Evolutionary conservation across 1,140 invertebrate species (phyloP), one percentile per base, ranked within the genome.

Genomic region (Drosophila paulistorum): DNA sequence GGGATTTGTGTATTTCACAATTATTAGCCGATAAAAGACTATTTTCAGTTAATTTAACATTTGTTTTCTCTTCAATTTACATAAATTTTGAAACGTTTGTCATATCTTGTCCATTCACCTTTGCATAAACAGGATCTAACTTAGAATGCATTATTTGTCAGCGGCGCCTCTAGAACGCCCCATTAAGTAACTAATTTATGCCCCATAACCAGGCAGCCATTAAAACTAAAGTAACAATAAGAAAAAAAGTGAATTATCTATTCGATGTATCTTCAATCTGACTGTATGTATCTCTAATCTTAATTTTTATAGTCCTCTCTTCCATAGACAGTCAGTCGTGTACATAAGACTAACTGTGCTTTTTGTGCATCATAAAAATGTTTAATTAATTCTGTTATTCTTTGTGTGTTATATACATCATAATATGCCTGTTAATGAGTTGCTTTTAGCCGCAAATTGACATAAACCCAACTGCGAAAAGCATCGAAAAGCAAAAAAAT

Each of bases 331-430:
- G 55, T 2, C 57, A 51, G n/a, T 23, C 45, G 17, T 51, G 17
- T 51, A 51, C 45, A 51, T 51, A 23, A 23, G n/a, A 51, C 17
- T 71, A 77, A 77, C 74, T 77, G 74, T 77, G 42, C 30, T 55
- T 77, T 71, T 45, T 51, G 45, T 70, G 58, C 67, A 77, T 77
- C 67, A 71, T 77, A 77, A 77, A 77, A 77, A 61, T 77, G 74
- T 77, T 77, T 71, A 77, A 77, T 77, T 77, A 77, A 33, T 41
- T 71, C 65, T 65, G 10, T 62, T 48, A 26, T 61, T 23, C 17
- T 62, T 62, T 62, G 10, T 30, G 10, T 30, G 7, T 62, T 77
- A 70, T 77, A 77, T 77, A 45, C 74, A 70, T 77, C 74, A 77
- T 70, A 70, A 77, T 70, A 70, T 60, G 13, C 23, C 7, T 17